Conservation (phyloP, 1,140 invertebrate species). For the Drepana arcuata region DNA sequence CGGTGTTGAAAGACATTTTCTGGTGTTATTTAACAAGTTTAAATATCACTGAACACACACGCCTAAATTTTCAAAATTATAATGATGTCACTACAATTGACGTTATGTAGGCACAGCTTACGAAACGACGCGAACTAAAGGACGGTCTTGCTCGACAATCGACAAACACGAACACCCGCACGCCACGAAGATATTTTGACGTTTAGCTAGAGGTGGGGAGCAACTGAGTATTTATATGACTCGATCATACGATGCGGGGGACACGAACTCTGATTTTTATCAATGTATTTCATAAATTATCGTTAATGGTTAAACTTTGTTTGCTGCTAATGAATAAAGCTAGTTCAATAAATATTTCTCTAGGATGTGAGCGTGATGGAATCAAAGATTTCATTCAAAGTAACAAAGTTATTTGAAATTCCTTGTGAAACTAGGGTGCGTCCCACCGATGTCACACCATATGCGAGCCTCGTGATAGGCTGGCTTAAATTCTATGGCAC, state of each 20-base stretch:
- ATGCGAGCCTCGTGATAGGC: constrained; percentile 43
- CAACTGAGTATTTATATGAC: constrained; percentile 54
- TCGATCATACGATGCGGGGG: constrained; percentile 64
- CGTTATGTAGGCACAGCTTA: constrained; percentile 36
- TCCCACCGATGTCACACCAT: constrained; percentile 61
- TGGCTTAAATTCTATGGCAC: constrained; percentile 10
- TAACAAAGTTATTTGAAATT: constrained; percentile 15
- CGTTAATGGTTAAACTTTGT: constrained; percentile 15
- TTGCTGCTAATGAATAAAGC: constrained; percentile 10
- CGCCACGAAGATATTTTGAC: constrained; percentile 49
- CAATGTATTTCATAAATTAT: constrained; percentile 27
- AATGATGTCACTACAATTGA: constrained; percentile 45
- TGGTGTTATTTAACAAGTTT: constrained; percentile 52
- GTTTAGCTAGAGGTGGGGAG: constrained; percentile 62
- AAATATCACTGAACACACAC: constrained; percentile 68
- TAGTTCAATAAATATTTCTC: constrained; percentile 1
- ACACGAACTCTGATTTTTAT: constrained; percentile 47
- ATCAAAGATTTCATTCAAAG: constrained; percentile 22
- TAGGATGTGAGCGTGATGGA: constrained; percentile 11
- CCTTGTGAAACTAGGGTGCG: constrained; percentile 27
- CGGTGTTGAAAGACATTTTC: constrained; percentile 67
- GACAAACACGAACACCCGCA: constrained; percentile 32
- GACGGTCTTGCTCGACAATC: constrained; percentile 17
- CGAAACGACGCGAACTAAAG: constrained; percentile 47
- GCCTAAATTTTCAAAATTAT: constrained; percentile 27